Percentiles rank a stretch among this genome's conserved stretches.
Conservation (phyloP, 2,113 vertebrate genomes). For the Forbesichthys agassizii region DNA sequence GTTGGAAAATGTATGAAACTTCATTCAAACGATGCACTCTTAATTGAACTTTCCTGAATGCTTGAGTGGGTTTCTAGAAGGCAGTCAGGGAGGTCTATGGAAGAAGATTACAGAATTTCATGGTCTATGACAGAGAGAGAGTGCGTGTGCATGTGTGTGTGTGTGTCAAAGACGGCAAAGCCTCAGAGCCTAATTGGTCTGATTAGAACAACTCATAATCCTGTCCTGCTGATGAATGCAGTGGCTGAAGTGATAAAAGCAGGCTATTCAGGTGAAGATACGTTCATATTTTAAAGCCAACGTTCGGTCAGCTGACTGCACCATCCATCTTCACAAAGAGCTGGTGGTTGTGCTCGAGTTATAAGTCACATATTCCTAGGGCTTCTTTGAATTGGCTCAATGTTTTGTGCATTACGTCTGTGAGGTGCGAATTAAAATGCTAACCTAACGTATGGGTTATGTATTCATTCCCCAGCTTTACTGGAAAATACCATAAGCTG, state of each 20-base stretch:
- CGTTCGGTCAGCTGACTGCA: slow-evolving; percentile 15
- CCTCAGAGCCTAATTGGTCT: slow-evolving; percentile 61
- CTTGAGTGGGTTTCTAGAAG: slow-evolving; percentile 26
- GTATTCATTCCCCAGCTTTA: slow-evolving; percentile 10
- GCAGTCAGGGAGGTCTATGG: neutral
- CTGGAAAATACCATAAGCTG: slow-evolving; percentile 17
- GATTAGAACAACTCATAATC: slow-evolving; percentile 55
- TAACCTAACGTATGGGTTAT: slow-evolving; percentile 22
- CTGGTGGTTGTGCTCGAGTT: no score
- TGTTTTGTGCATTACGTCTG: neutral
- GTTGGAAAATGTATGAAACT: no score
- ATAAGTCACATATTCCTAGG: neutral
- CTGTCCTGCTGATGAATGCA: slow-evolving; percentile 61
- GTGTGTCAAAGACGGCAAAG: slow-evolving; percentile 35
- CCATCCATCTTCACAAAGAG: no score
- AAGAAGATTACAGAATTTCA: slow-evolving; percentile 16
- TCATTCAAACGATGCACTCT: no score
- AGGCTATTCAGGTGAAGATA: slow-evolving; percentile 44
- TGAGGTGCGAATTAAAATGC: neutral
- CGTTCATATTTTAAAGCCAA: slow-evolving; percentile 34
- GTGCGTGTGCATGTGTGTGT: neutral
- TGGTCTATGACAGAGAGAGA: no score
- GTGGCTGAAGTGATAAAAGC: slow-evolving; percentile 54
- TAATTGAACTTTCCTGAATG: slow-evolving; percentile 36
- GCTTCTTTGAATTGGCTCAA: slow-evolving; percentile 23